A percentile compares a stretch with the other conserved stretches of the same genome.
phyloP scores from a whole-genome alignment of 2,797 vertebrate species.

The Pangasius larnaudii region DNA sequence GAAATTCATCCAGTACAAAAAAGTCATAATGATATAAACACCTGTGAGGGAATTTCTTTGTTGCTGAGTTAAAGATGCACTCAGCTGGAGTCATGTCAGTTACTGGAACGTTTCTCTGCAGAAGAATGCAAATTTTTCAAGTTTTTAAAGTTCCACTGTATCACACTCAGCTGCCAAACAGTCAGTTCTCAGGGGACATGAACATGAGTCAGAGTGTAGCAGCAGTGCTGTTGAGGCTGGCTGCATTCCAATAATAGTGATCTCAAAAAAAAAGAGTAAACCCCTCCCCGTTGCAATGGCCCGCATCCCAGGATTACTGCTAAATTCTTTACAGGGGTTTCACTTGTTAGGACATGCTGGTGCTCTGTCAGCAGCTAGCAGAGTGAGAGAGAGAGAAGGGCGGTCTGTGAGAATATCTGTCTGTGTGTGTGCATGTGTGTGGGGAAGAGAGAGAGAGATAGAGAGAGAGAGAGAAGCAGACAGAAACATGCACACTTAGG shows the following conservation, averaged over 20 bases:
- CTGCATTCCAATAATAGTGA: constrained; percentile 74
- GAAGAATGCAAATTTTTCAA: background rate
- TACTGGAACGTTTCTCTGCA: background rate
- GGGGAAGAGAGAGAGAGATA: constrained; percentile 38
- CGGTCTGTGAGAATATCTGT: constrained; percentile 40
- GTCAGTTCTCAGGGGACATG: constrained; percentile 4
- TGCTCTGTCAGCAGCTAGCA: constrained; percentile 72
- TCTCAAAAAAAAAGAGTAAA: constrained; percentile 68
- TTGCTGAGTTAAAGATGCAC: background rate
- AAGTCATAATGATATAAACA: background rate
- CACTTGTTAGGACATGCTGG: constrained; percentile 80
- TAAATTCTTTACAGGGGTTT: constrained; percentile 80
- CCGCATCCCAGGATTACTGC: constrained; percentile 73
- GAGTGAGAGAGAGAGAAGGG: constrained; percentile 53
- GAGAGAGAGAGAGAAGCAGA: constrained; percentile 57
- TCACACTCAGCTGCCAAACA: constrained; percentile 1
- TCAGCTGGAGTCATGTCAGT: background rate
- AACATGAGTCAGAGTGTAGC: constrained; percentile 47
- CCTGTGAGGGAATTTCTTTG: background rate
- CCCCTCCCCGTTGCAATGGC: constrained; percentile 74
- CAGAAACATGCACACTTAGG: constrained; percentile 65
- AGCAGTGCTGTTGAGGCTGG: constrained; percentile 62
- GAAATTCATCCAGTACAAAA: background rate
- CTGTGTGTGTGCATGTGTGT: constrained; percentile 15
- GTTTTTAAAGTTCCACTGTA: constrained; percentile 1